Base-by-base conservation (phyloP, 1,140 invertebrate genomes). In the Drosophila nebulosa region DNA sequence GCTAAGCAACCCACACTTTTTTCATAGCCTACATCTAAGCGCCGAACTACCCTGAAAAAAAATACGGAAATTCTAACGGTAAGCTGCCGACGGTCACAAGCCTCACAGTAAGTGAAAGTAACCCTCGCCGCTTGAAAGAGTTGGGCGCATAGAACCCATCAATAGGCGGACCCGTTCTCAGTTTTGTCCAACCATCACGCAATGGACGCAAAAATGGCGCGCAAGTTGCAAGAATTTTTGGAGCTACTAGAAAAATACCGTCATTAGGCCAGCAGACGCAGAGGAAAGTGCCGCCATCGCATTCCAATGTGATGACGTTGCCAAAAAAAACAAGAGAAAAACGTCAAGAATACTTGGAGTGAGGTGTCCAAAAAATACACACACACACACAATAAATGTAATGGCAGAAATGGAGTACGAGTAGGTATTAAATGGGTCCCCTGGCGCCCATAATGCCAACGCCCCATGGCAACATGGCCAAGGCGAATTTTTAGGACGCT, bases 231-330 rank as follows among this genome's bases (percentile, higher is more conserved):
- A 64, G 75, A 84, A 83, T 88, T 83, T 86, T 88, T 88, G 83
- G 78, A 88, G 84, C 83, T 73, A 65, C 66, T 36, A 30, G 36
- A 69, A 58, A 86, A 88, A 88, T 88, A 88, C 83, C 83, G 83
- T 89, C 83, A 88, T 88, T 88, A 88, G 83, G 83, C 83, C 84
- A 83, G 72, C 83, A 88, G 83, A 88, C 79, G 69, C 52, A 74
- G 50, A 53, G 18, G 74, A 77, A 67, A 64, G 72, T 58, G 39
- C 35, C 58, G 39, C 36, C 35, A 1, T 30, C 74, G 67, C 81
- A 86, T 86, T 78, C 81, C 81, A 39, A 86, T 73, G 53, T 62
- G 83, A 88, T 88, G 81, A 86, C 81, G 80, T 52, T 52, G 61
- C 67, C 64, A 9, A 52, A 78, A 78, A 73, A 73, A 73, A 39